Conservation (phyloP, 2,113 vertebrate species). For the Nibea coibor region DNA sequence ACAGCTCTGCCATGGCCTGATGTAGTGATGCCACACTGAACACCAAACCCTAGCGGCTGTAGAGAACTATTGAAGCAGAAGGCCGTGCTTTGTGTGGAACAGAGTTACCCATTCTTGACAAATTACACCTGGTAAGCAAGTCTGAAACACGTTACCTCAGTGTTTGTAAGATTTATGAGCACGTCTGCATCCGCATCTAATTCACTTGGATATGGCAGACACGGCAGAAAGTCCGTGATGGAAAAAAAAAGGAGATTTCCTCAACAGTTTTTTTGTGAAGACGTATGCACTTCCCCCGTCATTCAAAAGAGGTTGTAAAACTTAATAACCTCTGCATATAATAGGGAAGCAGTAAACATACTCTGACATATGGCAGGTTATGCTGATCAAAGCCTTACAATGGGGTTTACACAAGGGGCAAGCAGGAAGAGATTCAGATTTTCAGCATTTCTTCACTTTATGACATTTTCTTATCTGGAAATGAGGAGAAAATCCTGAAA, state of each 20-base stretch:
- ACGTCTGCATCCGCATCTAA: constrained; percentile 62
- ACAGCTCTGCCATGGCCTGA: constrained; percentile 19
- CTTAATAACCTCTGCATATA: constrained; percentile 70
- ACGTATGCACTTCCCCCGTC: constrained; percentile 67
- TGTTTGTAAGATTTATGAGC: constrained; percentile 79
- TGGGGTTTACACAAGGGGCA: constrained; percentile 30
- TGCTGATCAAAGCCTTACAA: constrained; percentile 64
- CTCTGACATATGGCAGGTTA: constrained; percentile 61
- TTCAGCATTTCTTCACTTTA: constrained; percentile 46
- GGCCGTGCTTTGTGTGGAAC: constrained; percentile 30
- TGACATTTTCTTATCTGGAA: constrained; percentile 28
- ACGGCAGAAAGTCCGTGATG: constrained; percentile 59
- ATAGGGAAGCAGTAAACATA: constrained; percentile 62
- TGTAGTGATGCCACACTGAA: constrained; percentile 40
- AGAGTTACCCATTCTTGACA: constrained; percentile 65
- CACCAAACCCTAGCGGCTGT: constrained; percentile 36
- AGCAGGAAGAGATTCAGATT: constrained; percentile 3
- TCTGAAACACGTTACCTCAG: constrained; percentile 71
- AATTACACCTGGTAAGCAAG: constrained; percentile 77
- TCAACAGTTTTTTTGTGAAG: constrained; percentile 73
- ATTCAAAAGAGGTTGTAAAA: constrained; percentile 71
- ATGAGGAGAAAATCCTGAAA: background rate
- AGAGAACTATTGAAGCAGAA: constrained; percentile 38
- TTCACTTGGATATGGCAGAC: constrained; percentile 67
- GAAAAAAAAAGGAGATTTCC: constrained; percentile 64